Conservation (phyloP, 2,113 vertebrate genomes). For the Vulpes ferrilata region DNA sequence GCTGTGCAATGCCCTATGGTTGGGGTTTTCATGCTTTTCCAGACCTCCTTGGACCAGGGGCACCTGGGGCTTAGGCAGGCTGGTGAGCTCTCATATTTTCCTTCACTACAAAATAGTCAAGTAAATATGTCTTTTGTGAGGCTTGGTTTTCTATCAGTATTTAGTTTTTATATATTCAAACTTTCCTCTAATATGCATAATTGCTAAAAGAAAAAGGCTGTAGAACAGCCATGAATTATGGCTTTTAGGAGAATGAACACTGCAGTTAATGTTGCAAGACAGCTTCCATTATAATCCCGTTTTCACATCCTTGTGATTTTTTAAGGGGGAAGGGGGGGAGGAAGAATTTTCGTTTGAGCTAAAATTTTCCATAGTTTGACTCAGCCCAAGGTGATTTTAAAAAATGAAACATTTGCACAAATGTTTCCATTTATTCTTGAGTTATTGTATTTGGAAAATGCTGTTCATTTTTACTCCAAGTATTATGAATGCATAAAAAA, state of each 20-base stretch:
- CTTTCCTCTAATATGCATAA: slow-evolving; percentile 81
- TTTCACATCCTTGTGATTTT: slow-evolving; percentile 72
- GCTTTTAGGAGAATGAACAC: slow-evolving; percentile 78
- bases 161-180: slow-evolving; percentile 78
- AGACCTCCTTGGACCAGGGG: not conserved
- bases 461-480: slow-evolving; percentile 48
- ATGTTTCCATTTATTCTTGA: slow-evolving; percentile 67
- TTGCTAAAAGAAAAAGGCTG: slow-evolving; percentile 74
- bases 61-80: not conserved
- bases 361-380: slow-evolving; percentile 73
- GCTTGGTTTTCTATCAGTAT: slow-evolving; percentile 72
- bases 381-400: slow-evolving; percentile 70
- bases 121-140: slow-evolving; percentile 62
- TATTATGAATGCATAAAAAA: slow-evolving; percentile 62
- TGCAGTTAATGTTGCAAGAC: slow-evolving; percentile 83
- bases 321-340: not conserved
- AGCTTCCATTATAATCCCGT: slow-evolving; percentile 74
- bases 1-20: not conserved
- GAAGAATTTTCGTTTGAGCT: slow-evolving; percentile 69
- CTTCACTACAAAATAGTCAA: slow-evolving; percentile 31
- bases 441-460: slow-evolving; percentile 68
- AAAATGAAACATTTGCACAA: slow-evolving; percentile 71
- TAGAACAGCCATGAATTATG: slow-evolving; percentile 74
- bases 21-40: not conserved
- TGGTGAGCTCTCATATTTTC: slow-evolving; percentile 27